A percentile compares a stretch with the other conserved stretches of the same genome.
These are phyloP conservation scores for Phalacrocorax aristotelis DNA, from an alignment of 2,113 vertebrate genomes.

Conservation along the genomic window DNA sequence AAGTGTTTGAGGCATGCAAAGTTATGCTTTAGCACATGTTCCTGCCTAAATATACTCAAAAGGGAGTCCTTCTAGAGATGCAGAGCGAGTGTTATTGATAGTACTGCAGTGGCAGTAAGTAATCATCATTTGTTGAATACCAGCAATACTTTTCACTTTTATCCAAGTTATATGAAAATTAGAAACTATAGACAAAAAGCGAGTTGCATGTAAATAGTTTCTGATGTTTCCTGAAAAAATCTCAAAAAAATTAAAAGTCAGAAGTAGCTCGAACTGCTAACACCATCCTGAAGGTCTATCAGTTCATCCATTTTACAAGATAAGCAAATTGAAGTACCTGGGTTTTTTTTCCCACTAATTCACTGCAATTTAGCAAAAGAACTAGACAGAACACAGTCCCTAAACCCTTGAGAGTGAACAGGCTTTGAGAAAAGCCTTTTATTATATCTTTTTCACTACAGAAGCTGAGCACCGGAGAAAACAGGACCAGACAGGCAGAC, in stretches of 20 bases:
- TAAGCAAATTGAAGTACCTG: background rate
- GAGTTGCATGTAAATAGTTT: background rate
- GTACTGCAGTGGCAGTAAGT: background rate
- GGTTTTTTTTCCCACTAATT: background rate
- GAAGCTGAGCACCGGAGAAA: background rate
- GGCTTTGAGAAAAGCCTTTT: background rate
- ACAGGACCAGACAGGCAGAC: background rate
- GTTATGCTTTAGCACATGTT: background rate
- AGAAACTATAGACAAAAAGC: background rate
- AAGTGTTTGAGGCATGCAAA: constrained; percentile 13
- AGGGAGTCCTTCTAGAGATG: background rate
- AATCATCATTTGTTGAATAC: background rate
- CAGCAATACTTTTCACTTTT: background rate
- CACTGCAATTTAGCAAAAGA: background rate
- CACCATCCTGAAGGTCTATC: background rate
- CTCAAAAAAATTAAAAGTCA: background rate
- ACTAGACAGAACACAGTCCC: background rate
- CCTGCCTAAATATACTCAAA: background rate
- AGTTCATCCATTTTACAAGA: background rate
- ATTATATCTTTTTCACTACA: background rate
- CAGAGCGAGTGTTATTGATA: background rate
- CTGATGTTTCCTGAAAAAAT: background rate
- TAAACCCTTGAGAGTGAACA: background rate
- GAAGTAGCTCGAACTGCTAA: background rate
- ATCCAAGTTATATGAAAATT: background rate